phyloP scores from a whole-genome alignment of 2,888 invertebrate genomes.

The Panopea generosa region DNA sequence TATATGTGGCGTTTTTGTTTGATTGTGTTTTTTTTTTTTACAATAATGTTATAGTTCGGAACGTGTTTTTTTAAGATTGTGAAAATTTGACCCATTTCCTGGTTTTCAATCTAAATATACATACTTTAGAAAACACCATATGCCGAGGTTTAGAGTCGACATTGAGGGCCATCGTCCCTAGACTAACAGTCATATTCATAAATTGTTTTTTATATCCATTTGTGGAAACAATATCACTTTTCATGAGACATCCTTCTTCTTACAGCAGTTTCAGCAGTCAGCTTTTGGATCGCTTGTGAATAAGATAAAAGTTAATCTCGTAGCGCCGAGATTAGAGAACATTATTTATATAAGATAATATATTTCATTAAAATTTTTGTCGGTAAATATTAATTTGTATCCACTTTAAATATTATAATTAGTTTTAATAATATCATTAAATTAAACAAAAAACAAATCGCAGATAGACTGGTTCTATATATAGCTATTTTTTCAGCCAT shows the following conservation, averaged over 20 bases:
- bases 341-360: too few species aligned
- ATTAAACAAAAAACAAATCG: too few species aligned
- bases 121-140: slow-evolving; percentile 77
- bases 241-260: slow-evolving; percentile 1
- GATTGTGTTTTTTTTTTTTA: too few species aligned
- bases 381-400: too few species aligned
- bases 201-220: slow-evolving; percentile 1
- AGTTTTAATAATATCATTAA: too few species aligned
- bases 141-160: slow-evolving; percentile 75
- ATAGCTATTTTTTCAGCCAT: not conserved
- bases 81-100: slow-evolving; percentile 26
- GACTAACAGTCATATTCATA: slow-evolving; percentile 71
- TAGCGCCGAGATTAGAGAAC: not conserved
- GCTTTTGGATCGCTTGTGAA: slow-evolving; percentile 23
- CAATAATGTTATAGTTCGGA: too few species aligned
- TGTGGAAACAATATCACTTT: not conserved
- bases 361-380: too few species aligned
- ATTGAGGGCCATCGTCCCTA: slow-evolving; percentile 73
- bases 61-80: too few species aligned
- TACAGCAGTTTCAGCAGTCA: slow-evolving; percentile 33
- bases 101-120: slow-evolving; percentile 22
- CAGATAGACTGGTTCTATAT: not conserved
- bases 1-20: too few species aligned
- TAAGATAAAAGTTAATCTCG: slow-evolving; percentile 5
- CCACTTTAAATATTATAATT: too few species aligned